These are phyloP conservation scores for Pygoscelis adeliae DNA, from an alignment of 2,113 vertebrate species.

Conservation along the genomic window DNA sequence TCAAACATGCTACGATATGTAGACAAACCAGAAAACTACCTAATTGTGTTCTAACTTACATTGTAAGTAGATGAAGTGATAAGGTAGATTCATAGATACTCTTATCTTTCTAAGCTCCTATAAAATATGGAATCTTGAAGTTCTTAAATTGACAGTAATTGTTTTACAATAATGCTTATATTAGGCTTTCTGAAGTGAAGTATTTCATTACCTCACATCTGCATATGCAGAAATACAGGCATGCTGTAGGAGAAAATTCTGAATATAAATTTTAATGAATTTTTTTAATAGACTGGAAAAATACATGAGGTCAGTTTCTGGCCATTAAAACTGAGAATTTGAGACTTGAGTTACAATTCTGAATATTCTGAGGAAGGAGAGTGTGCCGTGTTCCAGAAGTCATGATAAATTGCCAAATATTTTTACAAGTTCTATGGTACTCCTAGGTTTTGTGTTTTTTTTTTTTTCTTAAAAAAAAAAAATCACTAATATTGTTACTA, in stretches of 20 bases:
- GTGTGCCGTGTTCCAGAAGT: background rate
- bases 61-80: slow-evolving; percentile 59
- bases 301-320: background rate
- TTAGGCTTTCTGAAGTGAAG: background rate
- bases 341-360: background rate
- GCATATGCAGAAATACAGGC: background rate
- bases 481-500: background rate
- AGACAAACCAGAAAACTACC: slow-evolving; percentile 18
- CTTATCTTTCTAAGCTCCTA: slow-evolving; percentile 43
- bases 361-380: background rate
- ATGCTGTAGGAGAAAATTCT: background rate
- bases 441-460: background rate
- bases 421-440: background rate
- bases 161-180: slow-evolving; percentile 6
- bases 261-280: background rate
- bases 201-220: background rate
- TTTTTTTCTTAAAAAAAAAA: background rate
- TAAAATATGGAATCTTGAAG: slow-evolving; percentile 7
- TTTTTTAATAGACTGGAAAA: background rate
- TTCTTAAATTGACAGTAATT: slow-evolving; percentile 45
- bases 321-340: background rate
- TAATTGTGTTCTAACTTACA: slow-evolving; percentile 34
- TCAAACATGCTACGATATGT: background rate
- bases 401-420: background rate
- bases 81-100: slow-evolving; percentile 54